phyloP scores from a whole-genome alignment of 2,888 invertebrate species.

The Bimastos eiseni region DNA sequence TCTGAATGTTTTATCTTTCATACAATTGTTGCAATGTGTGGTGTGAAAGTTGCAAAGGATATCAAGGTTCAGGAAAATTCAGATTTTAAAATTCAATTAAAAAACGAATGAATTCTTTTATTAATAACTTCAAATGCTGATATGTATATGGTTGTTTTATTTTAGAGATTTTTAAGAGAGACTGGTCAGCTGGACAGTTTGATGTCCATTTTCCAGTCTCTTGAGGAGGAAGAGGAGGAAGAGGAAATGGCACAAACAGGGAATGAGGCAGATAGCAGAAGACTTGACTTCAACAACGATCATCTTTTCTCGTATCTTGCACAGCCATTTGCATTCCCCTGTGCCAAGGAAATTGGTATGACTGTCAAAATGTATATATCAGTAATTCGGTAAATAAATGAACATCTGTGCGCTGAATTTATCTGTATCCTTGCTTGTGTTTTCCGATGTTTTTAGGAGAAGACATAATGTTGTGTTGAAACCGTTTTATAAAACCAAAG shows the following conservation, averaged over 20 bases:
- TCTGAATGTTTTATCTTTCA: background rate
- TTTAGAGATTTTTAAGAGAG: background rate
- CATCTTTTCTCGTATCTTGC: background rate
- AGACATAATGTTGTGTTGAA: background rate
- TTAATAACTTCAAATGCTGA: background rate
- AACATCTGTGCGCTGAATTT: background rate
- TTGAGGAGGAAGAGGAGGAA: background rate
- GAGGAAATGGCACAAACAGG: background rate
- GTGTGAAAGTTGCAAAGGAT: background rate
- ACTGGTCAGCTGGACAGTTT: background rate
- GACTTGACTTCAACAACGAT: background rate
- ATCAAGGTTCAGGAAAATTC: background rate
- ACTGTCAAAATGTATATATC: background rate
- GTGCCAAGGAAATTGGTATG: conserved; percentile 3
- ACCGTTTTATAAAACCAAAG: background rate
- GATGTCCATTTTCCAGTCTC: background rate
- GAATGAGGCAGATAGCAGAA: background rate
- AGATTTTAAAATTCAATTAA: background rate
- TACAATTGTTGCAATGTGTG: background rate
- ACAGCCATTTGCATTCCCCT: conserved; percentile 21
- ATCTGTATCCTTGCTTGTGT: background rate
- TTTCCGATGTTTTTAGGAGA: background rate
- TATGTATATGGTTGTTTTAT: background rate
- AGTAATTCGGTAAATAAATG: background rate
- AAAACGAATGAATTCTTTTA: background rate